Evolutionary conservation across 2,888 invertebrate genomes (phyloP).

Genomic region (Ophion ellenae): DNA sequence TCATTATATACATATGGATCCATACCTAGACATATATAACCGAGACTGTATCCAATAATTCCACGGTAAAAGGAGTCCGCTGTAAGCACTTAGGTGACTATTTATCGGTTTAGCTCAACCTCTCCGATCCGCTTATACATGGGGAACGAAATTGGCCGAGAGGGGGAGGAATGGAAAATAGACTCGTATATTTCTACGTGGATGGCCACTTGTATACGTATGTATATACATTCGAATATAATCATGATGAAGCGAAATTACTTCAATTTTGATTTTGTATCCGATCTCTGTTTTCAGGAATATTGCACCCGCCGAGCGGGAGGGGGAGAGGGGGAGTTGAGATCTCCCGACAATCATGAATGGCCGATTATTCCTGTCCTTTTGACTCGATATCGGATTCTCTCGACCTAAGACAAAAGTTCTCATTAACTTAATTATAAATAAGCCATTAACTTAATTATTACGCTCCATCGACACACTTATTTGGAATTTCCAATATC

Average conservation of each 20-base stretch:
- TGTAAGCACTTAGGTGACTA: conserved; percentile 66
- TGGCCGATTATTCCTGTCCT: no score
- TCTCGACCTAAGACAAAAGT: no score
- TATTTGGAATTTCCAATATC: no score
- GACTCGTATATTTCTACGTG: background rate
- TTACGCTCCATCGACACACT: no score
- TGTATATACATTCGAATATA: background rate
- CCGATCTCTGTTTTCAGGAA: no score
- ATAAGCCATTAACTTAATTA: no score
- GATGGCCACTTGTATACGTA: background rate
- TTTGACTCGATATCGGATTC: no score
- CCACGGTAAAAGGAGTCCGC: conserved; percentile 65
- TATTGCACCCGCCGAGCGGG: no score
- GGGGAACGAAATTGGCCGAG: background rate
- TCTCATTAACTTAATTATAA: no score
- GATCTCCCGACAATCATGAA: no score
- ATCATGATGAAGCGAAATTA: background rate
- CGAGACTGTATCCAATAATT: conserved; percentile 63
- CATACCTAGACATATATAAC: conserved; percentile 21
- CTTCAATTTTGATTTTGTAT: background rate
- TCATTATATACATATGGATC: background rate
- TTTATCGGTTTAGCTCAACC: conserved; percentile 60
- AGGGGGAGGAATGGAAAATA: conserved; percentile 17
- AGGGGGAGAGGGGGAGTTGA: no score
- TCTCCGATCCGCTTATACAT: conserved; percentile 30